Evolutionary conservation across 2,888 invertebrate genomes (phyloP), one percentile per base, ranked within the genome.

Genomic region (Ochlodes sylvanus): DNA sequence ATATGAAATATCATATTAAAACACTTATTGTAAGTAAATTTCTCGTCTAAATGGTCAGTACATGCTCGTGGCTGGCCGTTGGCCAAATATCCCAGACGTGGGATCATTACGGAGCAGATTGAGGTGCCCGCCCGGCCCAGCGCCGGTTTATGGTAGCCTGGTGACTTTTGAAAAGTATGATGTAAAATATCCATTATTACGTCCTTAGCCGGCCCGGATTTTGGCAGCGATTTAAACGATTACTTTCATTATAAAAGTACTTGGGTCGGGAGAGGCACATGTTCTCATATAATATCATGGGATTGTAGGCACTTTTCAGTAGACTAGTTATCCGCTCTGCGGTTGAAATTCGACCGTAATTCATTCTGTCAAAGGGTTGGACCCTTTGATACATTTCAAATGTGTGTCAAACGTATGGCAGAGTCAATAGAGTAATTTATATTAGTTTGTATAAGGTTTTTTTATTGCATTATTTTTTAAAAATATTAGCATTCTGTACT

Each of bases 61-160:
- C 58, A 34, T 27, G 47, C n/a, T 7, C n/a, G n/a, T 12, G 12
- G 27, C 34, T 61, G 69, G 66, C 61, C 42, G 61, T 58, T 21
- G 42, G 69, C 66, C 66, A 65, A 62, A 50, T 61, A 47, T 17
- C 47, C 32, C 47, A 61, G 32, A 61, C 58, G 38, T 47, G 47
- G 19, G 21, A 9, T 50, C 58, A 55, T 55, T 63, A 55, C 55
- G 15, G 41, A 63, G 62, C 41, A 55, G 63, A 15, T 27, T 4
- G 27, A 27, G 27, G 27, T 27, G 5, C 3, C 27, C 3, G 27
- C 27, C 5, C 2, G 27, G 3, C 3, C 10, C 10, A 19, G 42
- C 27, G 41, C 32, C 1, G 42, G 27, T 15, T 41, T 12, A 42
- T 34, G 50, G 12, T 17, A 42, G 41, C 44, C 63, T 63, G 44